Conservation (phyloP, 2,113 vertebrate species). For the Rhegmatorhina hoffmannsi region DNA sequence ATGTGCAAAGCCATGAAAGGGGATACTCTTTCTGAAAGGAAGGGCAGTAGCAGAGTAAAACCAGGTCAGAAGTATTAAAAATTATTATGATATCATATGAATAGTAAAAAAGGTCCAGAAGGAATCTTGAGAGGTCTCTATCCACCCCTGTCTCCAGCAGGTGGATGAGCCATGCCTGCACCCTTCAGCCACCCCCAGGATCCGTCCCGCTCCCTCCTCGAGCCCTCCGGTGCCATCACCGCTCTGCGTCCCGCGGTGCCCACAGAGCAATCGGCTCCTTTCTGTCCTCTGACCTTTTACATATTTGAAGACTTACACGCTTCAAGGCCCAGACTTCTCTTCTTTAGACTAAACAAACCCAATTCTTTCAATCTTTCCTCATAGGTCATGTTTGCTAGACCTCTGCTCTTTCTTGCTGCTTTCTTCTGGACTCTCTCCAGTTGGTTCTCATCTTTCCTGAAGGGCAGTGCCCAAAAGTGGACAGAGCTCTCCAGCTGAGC, state of each 20-base stretch:
- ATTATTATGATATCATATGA: not conserved
- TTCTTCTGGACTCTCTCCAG: constrained; percentile 57
- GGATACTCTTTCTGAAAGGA: not conserved
- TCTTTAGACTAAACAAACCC: constrained; percentile 67
- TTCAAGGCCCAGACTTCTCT: constrained; percentile 30
- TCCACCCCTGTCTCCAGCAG: not conserved
- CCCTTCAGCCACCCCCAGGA: not conserved
- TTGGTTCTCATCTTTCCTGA: not conserved
- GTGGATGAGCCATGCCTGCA: not conserved
- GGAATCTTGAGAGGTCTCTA: not conserved
- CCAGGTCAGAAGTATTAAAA: not conserved
- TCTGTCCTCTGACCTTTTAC: not conserved
- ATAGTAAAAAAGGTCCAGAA: not conserved
- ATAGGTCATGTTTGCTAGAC: constrained; percentile 69
- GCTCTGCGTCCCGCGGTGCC: not conserved
- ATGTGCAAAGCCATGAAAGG: not conserved
- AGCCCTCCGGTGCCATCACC: not conserved
- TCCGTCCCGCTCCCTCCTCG: fast-evolving
- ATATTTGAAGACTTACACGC: constrained; percentile 22
- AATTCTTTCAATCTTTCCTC: constrained; percentile 50
- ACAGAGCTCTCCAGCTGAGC: not conserved
- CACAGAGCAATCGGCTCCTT: not conserved
- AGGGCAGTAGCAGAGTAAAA: not conserved
- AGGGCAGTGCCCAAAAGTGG: constrained; percentile 28
- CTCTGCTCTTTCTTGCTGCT: constrained; percentile 55